Percentiles rank a stretch among this genome's conserved stretches.
These are phyloP conservation scores for Tragelaphus scriptus DNA, from an alignment of 2,113 vertebrate genomes.

Conservation along the genomic window DNA sequence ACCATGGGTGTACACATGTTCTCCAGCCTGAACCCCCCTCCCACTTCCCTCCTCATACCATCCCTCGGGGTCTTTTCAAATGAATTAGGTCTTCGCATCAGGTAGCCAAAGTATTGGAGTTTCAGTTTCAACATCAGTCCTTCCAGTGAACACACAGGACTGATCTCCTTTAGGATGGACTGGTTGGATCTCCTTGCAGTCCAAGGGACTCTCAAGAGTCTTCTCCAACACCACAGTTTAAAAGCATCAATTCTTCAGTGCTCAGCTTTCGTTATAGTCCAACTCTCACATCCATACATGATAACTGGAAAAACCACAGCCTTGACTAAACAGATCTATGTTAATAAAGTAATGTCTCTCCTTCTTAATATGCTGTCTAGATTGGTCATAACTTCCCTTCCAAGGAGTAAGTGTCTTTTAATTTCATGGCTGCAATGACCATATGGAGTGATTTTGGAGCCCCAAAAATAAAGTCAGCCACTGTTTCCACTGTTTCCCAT, in stretches of 20 bases:
- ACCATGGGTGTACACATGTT: accelerated
- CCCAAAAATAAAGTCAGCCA: accelerated
- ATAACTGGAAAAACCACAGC: neutral
- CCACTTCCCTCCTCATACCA: too few relatives aligned
- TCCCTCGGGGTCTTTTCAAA: neutral
- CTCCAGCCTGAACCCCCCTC: too few relatives aligned
- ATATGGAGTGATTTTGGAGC: neutral
- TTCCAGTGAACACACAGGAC: neutral
- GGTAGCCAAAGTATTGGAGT: too few relatives aligned
- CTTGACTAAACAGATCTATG: accelerated
- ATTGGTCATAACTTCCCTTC: neutral
- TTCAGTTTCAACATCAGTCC: neutral
- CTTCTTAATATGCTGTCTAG: neutral
- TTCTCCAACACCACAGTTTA: neutral
- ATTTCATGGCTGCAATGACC: neutral
- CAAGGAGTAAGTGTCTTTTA: neutral
- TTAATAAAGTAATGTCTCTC: neutral
- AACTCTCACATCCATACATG: neutral
- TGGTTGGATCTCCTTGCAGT: neutral
- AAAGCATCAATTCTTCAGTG: neutral
- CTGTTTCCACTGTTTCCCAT: neutral
- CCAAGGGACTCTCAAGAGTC: neutral
- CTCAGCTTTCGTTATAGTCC: neutral
- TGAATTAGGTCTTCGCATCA: too few relatives aligned
- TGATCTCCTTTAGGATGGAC: neutral